Evolutionary conservation across 2,888 invertebrate species (phyloP), one percentile per base, ranked within the genome.

Genomic region (Thymelicus sylvestris): DNA sequence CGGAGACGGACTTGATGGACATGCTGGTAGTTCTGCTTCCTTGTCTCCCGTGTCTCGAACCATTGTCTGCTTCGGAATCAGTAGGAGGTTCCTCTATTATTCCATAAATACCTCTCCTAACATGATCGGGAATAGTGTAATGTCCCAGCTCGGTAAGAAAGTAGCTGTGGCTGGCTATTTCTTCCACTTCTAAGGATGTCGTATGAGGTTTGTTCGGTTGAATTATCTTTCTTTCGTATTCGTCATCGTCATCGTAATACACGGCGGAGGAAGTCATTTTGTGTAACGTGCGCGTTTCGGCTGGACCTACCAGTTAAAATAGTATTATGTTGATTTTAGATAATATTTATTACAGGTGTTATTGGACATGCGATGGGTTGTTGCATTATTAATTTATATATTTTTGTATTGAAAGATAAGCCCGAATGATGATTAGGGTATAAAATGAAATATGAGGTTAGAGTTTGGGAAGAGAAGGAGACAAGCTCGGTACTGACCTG

Each of bases 1-100:
- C 96, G 0, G 96, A 95, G 44, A 95, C 88, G 0, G 96, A 95
- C 73, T 95, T 94, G n/a, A 96, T 96, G 0, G 96, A 96, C n/a
- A 96, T 85, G 7, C 67, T 67, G n/a, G 67, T 67, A 5, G 95
- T 94, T 76, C 95, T 92, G 78, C 93, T 94, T 0, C 88, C 83
- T 6, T 88, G 83, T 74, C 79, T 89, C 3, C 83, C 82, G 74
- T 80, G 85, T 82, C 80, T 86, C 59, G 81, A 91, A 81, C 80
- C 93, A 85, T 78, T 93, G 81, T 89, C 91, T 73, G 83, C 95
- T 86, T 94, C 94, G 4, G 94, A 94, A 79, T 94, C 94, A 47
- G 91, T 90, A 63, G 86, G 86, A 3, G 95, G 94, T 77, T 94
- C 94, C 76, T 94, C 94, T 67, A 95, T 92, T 12, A 93, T 90